phyloP scores from a whole-genome alignment of 2,888 invertebrate genomes.

The Phyto melanocephala region DNA sequence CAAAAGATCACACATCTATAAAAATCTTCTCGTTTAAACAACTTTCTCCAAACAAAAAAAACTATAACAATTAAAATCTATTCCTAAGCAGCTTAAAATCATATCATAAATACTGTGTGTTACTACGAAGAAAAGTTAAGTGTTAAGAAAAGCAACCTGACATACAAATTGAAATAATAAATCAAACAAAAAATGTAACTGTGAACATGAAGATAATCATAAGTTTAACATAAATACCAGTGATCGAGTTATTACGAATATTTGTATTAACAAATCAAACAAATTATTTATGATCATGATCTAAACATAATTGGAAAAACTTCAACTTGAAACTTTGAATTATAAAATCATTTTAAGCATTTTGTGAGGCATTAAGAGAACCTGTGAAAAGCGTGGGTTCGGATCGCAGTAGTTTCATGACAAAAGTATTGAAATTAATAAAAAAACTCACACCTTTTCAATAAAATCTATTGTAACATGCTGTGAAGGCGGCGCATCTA shows the following conservation, averaged over 20 bases:
- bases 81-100: neutral
- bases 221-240: too few relatives aligned
- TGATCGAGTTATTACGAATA: too few relatives aligned
- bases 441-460: slow-evolving; percentile 34
- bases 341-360: slow-evolving; percentile 7
- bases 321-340: neutral
- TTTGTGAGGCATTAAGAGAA: too few relatives aligned
- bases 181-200: too few relatives aligned
- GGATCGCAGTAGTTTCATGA: neutral
- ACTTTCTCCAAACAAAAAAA: neutral
- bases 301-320: too few relatives aligned
- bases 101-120: neutral
- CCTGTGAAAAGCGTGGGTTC: neutral
- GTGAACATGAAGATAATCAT: too few relatives aligned
- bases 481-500: neutral
- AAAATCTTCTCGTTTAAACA: neutral
- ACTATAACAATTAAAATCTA: neutral
- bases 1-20: neutral
- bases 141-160: too few relatives aligned
- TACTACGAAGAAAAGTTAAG: too few relatives aligned
- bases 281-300: too few relatives aligned
- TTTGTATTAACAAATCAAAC: too few relatives aligned
- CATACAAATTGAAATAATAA: too few relatives aligned
- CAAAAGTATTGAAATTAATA: neutral
- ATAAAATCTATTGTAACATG: slow-evolving; percentile 27